phyloP scores from a whole-genome alignment of 2,113 vertebrate species.

The Oceanodroma tethys region DNA sequence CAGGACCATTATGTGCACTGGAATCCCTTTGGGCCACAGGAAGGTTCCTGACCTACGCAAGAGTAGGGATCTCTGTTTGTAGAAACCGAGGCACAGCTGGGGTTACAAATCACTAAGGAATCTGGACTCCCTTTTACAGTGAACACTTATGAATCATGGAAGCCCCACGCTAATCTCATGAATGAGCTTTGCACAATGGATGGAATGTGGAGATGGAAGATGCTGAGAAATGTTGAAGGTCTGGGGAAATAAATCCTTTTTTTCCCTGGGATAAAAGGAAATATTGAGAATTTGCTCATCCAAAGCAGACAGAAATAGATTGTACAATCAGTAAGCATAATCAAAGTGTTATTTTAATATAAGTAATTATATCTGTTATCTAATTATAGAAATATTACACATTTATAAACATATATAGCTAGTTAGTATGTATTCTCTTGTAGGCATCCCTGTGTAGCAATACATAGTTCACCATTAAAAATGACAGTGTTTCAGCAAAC shows the following conservation, averaged over 20 bases:
- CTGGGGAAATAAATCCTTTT: neutral
- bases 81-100: neutral
- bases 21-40: neutral
- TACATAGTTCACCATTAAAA: neutral
- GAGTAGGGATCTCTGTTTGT: neutral
- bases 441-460: neutral
- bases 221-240: neutral
- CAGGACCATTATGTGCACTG: neutral
- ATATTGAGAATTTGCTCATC: neutral
- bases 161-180: neutral
- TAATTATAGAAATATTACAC: neutral
- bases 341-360: neutral
- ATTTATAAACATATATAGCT: neutral
- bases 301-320: neutral
- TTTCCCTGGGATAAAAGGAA: neutral
- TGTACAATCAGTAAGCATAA: neutral
- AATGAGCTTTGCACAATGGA: neutral
- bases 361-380: neutral
- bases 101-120: neutral
- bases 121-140: neutral
- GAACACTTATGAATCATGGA: neutral
- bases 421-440: neutral
- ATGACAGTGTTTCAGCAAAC: neutral
- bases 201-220: neutral
- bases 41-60: neutral